Evolutionary conservation across 2,888 invertebrate genomes (phyloP), one percentile per base, ranked within the genome.

Genomic region (Cecidostiba fungosa): DNA sequence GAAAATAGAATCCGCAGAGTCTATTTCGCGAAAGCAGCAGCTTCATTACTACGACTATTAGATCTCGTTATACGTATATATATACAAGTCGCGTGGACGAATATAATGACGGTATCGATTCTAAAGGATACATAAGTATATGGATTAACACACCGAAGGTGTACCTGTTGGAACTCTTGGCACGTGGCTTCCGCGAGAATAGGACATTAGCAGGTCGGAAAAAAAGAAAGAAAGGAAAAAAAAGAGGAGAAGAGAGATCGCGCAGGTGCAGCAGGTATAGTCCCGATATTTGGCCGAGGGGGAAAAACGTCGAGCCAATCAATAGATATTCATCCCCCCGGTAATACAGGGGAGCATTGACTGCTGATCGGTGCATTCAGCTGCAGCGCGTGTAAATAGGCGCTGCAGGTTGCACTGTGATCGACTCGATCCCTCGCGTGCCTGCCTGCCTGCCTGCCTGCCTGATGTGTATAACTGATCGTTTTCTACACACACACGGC

Each of bases 251-350:
- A 3, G 83, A 88, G 86, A 88, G 85, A 87, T 86, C 59, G 85
- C 62, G 77, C 86, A 86, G 86, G 84, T 84, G 82, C 8, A 84
- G 85, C 78, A 36, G 79, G 88, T 88, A 90, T 90, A 59, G 36
- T 14, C 14, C 36, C 73, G 79, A 79, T 79, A 84, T 32, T 59
- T 14, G 62, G 82, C 29, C 89, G 89, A 88, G 14, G 73, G 88
- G 88, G 88, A 85, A 88, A 90, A 89, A 90, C 90, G 90, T 87
- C 88, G 89, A 88, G 87, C 90, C 91, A 92, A 92, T 92, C 92
- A 92, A 92, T 92, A 91, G 92, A 92, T 92, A 92, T 92, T 92
- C 91, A 92, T 91, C 92, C 92, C 92, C 89, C 54, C 16, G 77
- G 39, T 43, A 47, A 12, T 19, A 26, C 54, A 32, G 23, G 59